phyloP scores from a whole-genome alignment of 2,888 invertebrate genomes.

The Pandemis heparana region DNA sequence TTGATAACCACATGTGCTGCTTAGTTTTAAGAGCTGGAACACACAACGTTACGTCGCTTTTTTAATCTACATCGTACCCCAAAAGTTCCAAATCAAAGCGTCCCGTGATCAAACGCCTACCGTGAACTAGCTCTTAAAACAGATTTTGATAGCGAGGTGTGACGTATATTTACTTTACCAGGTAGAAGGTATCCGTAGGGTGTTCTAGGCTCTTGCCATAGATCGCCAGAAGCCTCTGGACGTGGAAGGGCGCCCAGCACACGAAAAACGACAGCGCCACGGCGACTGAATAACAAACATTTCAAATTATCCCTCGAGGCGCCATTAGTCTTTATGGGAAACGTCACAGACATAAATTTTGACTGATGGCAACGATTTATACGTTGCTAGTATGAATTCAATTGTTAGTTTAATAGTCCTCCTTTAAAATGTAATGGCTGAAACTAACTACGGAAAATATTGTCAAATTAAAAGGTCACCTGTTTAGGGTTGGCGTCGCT shows the following conservation, averaged over 20 bases:
- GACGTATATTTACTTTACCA: slow-evolving; percentile 60
- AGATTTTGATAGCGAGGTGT: not conserved
- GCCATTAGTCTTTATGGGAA: slow-evolving; percentile 17
- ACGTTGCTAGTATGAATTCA: not conserved
- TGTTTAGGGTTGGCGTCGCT: too few relatives aligned
- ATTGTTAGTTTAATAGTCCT: not conserved
- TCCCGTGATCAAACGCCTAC: too few relatives aligned
- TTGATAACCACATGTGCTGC: not conserved
- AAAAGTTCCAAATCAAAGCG: too few relatives aligned
- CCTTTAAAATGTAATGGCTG: not conserved
- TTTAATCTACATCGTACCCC: too few relatives aligned
- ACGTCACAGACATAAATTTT: slow-evolving; percentile 1
- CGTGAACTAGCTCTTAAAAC: too few relatives aligned
- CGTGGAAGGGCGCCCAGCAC: slow-evolving; percentile 97
- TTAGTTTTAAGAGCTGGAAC: not conserved
- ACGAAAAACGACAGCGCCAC: slow-evolving; percentile 93
- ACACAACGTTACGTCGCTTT: not conserved
- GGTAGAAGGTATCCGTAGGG: slow-evolving; percentile 77
- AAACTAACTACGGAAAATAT: not conserved
- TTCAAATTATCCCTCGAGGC: slow-evolving; percentile 16
- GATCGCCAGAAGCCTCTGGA: slow-evolving; percentile 94
- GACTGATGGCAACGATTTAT: not conserved
- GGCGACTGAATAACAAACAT: slow-evolving; percentile 87
- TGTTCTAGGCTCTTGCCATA: slow-evolving; percentile 85
- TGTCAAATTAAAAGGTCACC: too few relatives aligned